Evolutionary conservation across 2,113 vertebrate genomes (phyloP).

Genomic region (Toxotes jaculatrix): DNA sequence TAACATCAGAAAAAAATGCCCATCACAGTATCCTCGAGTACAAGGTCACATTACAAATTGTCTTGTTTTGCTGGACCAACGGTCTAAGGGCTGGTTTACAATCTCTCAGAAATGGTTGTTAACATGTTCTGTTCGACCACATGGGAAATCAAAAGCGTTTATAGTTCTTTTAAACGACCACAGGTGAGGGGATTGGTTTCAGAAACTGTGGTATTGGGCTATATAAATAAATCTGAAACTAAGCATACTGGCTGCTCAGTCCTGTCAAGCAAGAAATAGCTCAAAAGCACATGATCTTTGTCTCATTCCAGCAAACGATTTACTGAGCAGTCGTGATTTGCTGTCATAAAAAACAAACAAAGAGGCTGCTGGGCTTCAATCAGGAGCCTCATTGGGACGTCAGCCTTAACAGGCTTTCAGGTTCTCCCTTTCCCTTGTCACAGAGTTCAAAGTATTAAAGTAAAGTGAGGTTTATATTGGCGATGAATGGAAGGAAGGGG

Average conservation of each 20-base stretch:
- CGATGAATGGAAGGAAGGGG: slow-evolving; percentile 34
- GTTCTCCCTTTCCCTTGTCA: slow-evolving; percentile 12
- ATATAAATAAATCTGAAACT: not conserved
- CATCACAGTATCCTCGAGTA: too few species aligned
- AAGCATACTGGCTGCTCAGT: not conserved
- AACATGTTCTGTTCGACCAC: too few species aligned
- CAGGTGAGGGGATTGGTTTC: too few species aligned
- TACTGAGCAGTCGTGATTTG: not conserved
- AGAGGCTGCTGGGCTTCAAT: slow-evolving; percentile 29
- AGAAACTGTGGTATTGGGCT: not conserved
- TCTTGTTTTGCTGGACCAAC: too few species aligned
- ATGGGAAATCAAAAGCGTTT: too few species aligned
- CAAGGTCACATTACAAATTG: too few species aligned
- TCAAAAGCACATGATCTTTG: not conserved
- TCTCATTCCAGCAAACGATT: not conserved
- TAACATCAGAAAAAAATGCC: too few species aligned
- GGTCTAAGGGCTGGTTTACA: too few species aligned
- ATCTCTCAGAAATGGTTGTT: too few species aligned
- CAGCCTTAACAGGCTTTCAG: slow-evolving; percentile 29
- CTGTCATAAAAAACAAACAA: slow-evolving; percentile 1
- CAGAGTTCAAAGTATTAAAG: slow-evolving; percentile 30
- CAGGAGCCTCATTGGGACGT: slow-evolving; percentile 17
- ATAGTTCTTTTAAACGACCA: too few species aligned
- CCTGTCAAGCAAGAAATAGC: not conserved
- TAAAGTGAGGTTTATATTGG: slow-evolving; percentile 39